Conservation (phyloP, 2,113 vertebrate species). For the Poeciliopsis retropinna region DNA sequence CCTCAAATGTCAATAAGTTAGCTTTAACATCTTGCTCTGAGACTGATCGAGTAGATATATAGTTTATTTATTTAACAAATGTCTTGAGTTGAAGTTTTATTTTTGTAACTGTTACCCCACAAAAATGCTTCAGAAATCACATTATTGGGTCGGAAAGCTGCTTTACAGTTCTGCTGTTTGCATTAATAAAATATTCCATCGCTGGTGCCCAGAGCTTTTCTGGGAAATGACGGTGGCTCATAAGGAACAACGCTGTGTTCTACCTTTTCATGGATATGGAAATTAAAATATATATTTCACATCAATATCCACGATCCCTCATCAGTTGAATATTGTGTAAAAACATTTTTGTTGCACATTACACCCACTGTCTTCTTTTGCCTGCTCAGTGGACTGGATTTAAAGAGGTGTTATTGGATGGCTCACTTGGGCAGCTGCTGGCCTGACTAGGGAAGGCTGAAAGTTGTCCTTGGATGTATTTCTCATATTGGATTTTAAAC, state of each 20-base stretch:
- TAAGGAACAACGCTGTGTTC: constrained; percentile 39
- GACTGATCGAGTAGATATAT: background rate
- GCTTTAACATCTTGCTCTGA: background rate
- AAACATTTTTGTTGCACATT: constrained; percentile 53
- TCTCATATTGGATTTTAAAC: constrained; percentile 74
- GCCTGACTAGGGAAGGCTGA: constrained; percentile 54
- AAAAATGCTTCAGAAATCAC: constrained; percentile 42
- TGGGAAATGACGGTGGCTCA: constrained; percentile 48
- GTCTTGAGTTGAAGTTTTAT: constrained; percentile 11
- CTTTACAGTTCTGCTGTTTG: constrained; percentile 41
- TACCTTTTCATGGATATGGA: constrained; percentile 48
- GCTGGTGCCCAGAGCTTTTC: constrained; percentile 12
- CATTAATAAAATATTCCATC: constrained; percentile 56
- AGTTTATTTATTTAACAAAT: constrained; percentile 15
- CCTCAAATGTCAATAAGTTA: background rate
- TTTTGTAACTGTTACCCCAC: constrained; percentile 32
- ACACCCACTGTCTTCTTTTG: constrained; percentile 58
- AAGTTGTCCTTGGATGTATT: constrained; percentile 67
- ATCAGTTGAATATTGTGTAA: constrained; percentile 57
- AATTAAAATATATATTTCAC: constrained; percentile 51
- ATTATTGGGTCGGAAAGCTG: constrained; percentile 47
- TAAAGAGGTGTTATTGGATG: constrained; percentile 72
- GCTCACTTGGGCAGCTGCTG: constrained; percentile 64
- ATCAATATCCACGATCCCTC: constrained; percentile 47
- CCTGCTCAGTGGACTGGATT: constrained; percentile 57